Percentiles rank a stretch among this genome's conserved stretches.
Evolutionary conservation across 2,888 invertebrate genomes (phyloP).

Genomic region (Gnatocerus cornutus): DNA sequence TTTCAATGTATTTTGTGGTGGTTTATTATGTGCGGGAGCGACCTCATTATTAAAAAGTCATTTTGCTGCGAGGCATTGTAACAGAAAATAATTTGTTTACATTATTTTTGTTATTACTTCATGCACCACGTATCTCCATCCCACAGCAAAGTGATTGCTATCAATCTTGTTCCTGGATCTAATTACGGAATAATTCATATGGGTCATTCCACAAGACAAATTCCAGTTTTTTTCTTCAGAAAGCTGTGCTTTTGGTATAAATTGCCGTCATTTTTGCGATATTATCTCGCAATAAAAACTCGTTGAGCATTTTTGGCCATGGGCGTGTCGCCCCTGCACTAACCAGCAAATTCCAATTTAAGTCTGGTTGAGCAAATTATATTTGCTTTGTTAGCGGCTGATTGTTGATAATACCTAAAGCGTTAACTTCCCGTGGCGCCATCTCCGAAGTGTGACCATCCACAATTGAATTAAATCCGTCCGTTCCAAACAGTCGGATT

Average conservation of each 20-base stretch:
- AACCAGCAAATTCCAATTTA: constrained; percentile 4
- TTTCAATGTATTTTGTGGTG: constrained; percentile 55
- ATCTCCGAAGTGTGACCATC: constrained; percentile 25
- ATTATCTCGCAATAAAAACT: not conserved
- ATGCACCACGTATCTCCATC: constrained; percentile 14
- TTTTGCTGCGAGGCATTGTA: constrained; percentile 55
- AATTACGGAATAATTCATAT: too few relatives aligned
- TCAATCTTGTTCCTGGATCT: not conserved
- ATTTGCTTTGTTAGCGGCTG: constrained; percentile 2
- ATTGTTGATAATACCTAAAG: constrained; percentile 4
- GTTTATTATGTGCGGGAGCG: constrained; percentile 63
- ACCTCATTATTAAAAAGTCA: constrained; percentile 68
- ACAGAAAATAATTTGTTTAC: constrained; percentile 46
- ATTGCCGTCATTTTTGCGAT: not conserved
- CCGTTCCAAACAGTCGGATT: constrained; percentile 15
- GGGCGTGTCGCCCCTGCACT: not conserved
- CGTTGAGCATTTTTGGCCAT: too few relatives aligned
- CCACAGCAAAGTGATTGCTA: not conserved
- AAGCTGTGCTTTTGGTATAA: too few relatives aligned
- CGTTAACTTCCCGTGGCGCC: constrained; percentile 26
- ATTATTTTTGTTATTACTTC: constrained; percentile 40
- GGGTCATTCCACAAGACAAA: too few relatives aligned
- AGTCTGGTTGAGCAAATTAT: constrained; percentile 2
- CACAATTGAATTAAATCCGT: constrained; percentile 37
- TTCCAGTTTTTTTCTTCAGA: too few relatives aligned